These are phyloP conservation scores for Chrysemys picta DNA, from an alignment of 2,113 vertebrate species.

Conservation along the genomic window DNA sequence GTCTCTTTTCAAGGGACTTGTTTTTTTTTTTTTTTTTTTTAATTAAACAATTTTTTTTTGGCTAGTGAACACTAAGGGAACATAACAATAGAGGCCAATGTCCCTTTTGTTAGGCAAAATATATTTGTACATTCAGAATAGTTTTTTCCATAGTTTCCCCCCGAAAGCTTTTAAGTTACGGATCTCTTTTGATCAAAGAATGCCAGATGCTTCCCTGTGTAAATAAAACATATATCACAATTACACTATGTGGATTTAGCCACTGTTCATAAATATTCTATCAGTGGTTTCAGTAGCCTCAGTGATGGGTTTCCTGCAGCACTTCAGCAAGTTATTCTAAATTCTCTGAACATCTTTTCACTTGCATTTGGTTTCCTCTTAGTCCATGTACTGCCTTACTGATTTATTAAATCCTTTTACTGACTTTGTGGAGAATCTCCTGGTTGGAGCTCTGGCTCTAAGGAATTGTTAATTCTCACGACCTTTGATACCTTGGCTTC, in stretches of 20 bases:
- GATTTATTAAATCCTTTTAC: neutral
- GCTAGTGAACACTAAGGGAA: neutral
- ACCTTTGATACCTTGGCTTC: neutral
- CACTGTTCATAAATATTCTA: neutral
- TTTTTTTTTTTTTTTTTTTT: no score
- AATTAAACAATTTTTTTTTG: neutral
- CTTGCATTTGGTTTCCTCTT: neutral
- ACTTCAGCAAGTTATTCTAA: neutral
- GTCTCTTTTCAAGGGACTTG: no score
- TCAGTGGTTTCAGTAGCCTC: neutral
- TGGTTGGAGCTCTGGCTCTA: neutral
- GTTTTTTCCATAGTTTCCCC: neutral
- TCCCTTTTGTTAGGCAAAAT: neutral
- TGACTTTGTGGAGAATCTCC: neutral
- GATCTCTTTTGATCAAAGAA: neutral
- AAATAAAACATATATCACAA: neutral
- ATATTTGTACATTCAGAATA: neutral
- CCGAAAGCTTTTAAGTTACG: neutral
- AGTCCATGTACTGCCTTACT: neutral
- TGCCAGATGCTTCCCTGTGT: neutral
- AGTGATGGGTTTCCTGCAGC: neutral
- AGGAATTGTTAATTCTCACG: neutral
- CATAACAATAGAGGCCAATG: neutral
- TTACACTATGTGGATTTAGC: neutral
- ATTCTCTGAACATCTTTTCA: neutral